These are phyloP conservation scores for Apamea monoglypha DNA, from an alignment of 2,888 invertebrate genomes.

Conservation along the genomic window DNA sequence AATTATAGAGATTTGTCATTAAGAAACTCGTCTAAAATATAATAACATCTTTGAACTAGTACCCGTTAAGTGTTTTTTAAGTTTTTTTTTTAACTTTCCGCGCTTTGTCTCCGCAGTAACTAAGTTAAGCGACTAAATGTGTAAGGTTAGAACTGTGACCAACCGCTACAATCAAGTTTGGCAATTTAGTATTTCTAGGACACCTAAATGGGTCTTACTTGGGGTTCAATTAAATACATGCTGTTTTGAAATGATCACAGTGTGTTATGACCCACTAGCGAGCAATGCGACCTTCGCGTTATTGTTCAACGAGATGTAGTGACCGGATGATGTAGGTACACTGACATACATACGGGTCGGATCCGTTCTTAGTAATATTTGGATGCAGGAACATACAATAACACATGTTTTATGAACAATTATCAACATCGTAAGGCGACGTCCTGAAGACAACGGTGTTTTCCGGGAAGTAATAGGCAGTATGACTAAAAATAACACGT, in stretches of 20 bases:
- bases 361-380: neutral
- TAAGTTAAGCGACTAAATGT: neutral
- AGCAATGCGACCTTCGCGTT: constrained; percentile 50
- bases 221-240: neutral
- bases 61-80: too few species aligned
- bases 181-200: neutral
- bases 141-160: neutral
- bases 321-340: constrained; percentile 51
- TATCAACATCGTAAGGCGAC: neutral
- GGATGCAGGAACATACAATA: neutral
- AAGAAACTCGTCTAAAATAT: too few species aligned
- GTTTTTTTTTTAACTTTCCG: too few species aligned
- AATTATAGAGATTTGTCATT: too few species aligned
- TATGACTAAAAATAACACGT: constrained; percentile 8
- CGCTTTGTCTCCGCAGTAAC: neutral
- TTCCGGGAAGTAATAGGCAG: neutral
- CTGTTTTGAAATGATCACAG: neutral
- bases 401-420: neutral
- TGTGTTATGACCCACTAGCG: constrained; percentile 23
- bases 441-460: neutral
- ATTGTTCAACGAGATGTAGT: constrained; percentile 48
- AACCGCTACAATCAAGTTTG: neutral
- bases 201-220: neutral
- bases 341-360: constrained; percentile 8
- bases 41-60: too few species aligned